These are phyloP conservation scores for Alectura lathami DNA, from an alignment of 2,113 vertebrate genomes.

Conservation along the genomic window DNA sequence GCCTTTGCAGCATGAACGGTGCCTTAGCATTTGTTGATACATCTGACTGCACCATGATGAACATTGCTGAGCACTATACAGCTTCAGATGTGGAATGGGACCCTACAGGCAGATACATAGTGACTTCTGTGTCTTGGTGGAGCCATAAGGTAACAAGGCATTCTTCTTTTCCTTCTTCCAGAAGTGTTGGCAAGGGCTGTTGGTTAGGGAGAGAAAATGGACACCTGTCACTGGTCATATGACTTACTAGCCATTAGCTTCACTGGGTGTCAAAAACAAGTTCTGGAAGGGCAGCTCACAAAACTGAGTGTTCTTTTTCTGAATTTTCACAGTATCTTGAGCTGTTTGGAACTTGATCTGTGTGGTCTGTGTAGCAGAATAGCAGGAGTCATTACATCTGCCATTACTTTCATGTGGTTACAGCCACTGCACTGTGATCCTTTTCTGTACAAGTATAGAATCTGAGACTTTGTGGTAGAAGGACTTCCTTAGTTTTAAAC, in stretches of 20 bases:
- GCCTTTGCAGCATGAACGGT: slow-evolving; percentile 90
- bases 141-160: slow-evolving; percentile 88
- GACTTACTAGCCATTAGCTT: neutral
- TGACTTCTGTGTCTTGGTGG: slow-evolving; percentile 99
- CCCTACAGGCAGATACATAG: slow-evolving; percentile 92
- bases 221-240: fast-evolving
- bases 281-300: neutral
- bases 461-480: neutral
- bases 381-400: neutral
- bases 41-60: slow-evolving; percentile 98
- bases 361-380: neutral
- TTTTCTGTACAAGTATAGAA: neutral
- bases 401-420: neutral
- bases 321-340: neutral
- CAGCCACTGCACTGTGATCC: neutral
- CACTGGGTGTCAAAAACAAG: neutral
- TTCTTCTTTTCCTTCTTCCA: neutral
- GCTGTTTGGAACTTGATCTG: neutral
- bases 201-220: neutral
- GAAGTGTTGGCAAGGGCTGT: neutral
- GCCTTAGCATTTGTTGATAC: slow-evolving; percentile 97
- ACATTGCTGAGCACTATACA: slow-evolving; percentile 97
- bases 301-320: neutral
- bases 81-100: slow-evolving; percentile 98
- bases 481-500: neutral